Evolutionary conservation across 2,888 invertebrate species (phyloP).

Genomic region (Pyrocoelia pectoralis): DNA sequence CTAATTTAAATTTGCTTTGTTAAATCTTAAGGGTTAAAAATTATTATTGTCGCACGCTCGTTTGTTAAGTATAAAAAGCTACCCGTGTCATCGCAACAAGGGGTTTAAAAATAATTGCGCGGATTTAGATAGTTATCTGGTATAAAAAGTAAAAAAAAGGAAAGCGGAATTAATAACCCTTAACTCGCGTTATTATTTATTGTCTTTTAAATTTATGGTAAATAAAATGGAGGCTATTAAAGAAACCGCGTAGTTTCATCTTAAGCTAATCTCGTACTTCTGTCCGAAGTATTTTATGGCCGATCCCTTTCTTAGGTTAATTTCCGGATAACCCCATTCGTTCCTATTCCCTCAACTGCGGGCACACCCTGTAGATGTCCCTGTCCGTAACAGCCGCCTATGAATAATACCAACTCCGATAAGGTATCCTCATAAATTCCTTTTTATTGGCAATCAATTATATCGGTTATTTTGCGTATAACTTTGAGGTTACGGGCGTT

Average conservation of each 20-base stretch:
- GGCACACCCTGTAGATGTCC: conserved; percentile 50
- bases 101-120: conserved; percentile 11
- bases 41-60: conserved; percentile 5
- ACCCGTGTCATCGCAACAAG: conserved; percentile 10
- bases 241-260: conserved; percentile 30
- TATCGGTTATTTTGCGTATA: conserved; percentile 46
- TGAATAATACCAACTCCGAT: conserved; percentile 52
- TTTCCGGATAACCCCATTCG: conserved; percentile 43
- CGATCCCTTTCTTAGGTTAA: conserved; percentile 49
- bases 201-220: conserved; percentile 19
- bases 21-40: conserved; percentile 3
- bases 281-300: conserved; percentile 47
- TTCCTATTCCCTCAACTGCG: conserved; percentile 37
- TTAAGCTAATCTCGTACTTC: conserved; percentile 39
- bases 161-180: conserved; percentile 11
- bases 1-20: conserved; percentile 9
- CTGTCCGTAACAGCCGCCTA: conserved; percentile 51
- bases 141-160: conserved; percentile 10
- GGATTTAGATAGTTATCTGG: conserved; percentile 21
- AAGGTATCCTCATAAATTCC: conserved; percentile 51
- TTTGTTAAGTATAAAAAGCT: conserved; percentile 8
- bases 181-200: conserved; percentile 22
- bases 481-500: conserved; percentile 41
- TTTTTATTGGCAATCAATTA: conserved; percentile 55
- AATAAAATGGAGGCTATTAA: conserved; percentile 19